Percentiles rank a stretch among this genome's conserved stretches.
phyloP scores from a whole-genome alignment of 2,797 vertebrate genomes.

The Crax fasciolata region DNA sequence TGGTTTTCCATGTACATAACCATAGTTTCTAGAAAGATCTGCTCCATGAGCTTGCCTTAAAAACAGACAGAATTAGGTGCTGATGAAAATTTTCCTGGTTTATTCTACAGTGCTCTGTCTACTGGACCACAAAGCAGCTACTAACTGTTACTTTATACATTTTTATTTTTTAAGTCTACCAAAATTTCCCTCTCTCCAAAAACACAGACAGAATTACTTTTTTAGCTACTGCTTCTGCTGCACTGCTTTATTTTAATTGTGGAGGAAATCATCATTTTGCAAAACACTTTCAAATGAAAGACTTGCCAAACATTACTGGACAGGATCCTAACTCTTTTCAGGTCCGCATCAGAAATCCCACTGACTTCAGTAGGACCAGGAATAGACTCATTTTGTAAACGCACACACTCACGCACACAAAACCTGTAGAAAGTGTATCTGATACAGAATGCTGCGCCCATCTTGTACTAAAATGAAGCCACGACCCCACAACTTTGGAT shows the following conservation, averaged over 20 bases:
- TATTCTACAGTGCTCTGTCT: neutral
- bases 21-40: neutral
- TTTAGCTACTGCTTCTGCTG: neutral
- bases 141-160: neutral
- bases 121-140: slow-evolving; percentile 26
- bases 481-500: neutral
- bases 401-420: neutral
- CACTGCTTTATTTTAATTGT: neutral
- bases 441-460: neutral
- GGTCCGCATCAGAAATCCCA: neutral
- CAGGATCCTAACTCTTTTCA: neutral
- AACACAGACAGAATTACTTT: neutral
- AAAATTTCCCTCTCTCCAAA: neutral
- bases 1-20: neutral
- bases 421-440: neutral
- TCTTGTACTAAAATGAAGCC: neutral
- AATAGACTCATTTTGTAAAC: neutral
- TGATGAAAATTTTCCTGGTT: neutral
- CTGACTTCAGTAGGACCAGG: neutral
- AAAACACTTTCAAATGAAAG: neutral
- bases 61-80: neutral
- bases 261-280: neutral
- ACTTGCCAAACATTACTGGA: neutral
- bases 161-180: neutral
- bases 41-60: neutral